These are phyloP conservation scores for Caenorhabditis sp. DNA, from an alignment of 2,888 invertebrate genomes.

Conservation along the genomic window DNA sequence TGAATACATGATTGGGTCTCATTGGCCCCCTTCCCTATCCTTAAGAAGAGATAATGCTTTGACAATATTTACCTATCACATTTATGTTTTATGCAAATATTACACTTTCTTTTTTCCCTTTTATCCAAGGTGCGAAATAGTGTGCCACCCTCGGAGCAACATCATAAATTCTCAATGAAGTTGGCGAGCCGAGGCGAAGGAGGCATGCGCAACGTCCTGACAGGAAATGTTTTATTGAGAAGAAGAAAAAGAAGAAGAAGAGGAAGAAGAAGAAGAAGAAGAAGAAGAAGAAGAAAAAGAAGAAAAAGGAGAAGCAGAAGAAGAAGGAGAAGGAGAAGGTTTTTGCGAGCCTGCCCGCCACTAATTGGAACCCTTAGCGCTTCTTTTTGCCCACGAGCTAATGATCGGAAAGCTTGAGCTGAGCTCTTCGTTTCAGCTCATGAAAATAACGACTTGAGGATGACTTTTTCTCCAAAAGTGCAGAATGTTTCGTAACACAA, in stretches of 20 bases:
- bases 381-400: slow-evolving; percentile 14
- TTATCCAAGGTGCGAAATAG: slow-evolving; percentile 4
- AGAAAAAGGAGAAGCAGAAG: not conserved
- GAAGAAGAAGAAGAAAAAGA: not conserved
- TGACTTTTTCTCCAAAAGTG: too few relatives aligned
- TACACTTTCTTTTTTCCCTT: slow-evolving; percentile 7
- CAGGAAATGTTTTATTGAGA: slow-evolving; percentile 52
- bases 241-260: slow-evolving; percentile 2
- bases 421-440: too few relatives aligned
- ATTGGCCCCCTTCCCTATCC: too few relatives aligned
- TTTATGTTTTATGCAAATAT: slow-evolving; percentile 5
- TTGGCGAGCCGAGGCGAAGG: slow-evolving; percentile 17
- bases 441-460: too few relatives aligned
- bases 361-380: slow-evolving; percentile 54
- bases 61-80: slow-evolving; percentile 6
- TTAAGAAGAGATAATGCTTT: not conserved
- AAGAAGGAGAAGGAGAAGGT: not conserved
- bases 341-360: slow-evolving; percentile 9
- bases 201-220: slow-evolving; percentile 24
- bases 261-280: not conserved
- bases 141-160: slow-evolving; percentile 34
- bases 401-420: slow-evolving; percentile 24
- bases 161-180: slow-evolving; percentile 56
- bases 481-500: too few relatives aligned
- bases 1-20: slow-evolving; percentile 2